Percentiles rank a stretch among this genome's conserved stretches.
These are phyloP conservation scores for Ormyrus rosae DNA, from an alignment of 2,888 invertebrate species.

Conservation along the genomic window DNA sequence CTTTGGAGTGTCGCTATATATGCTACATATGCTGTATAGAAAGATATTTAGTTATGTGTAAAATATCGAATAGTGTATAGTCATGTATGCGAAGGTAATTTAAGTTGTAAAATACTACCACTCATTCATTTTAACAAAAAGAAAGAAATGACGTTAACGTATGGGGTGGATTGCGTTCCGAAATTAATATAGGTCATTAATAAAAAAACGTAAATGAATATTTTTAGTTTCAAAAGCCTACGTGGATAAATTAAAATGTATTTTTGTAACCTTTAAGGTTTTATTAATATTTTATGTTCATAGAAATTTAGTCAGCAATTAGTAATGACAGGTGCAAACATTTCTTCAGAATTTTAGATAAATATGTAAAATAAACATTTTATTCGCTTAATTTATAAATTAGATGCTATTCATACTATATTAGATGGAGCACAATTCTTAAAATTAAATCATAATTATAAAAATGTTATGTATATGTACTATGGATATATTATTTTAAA, in stretches of 20 bases:
- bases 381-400: conserved; percentile 33
- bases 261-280: conserved; percentile 39
- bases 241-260: conserved; percentile 22
- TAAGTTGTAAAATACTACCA: conserved; percentile 43
- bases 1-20: conserved; percentile 32
- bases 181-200: conserved; percentile 21
- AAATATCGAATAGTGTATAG: conserved; percentile 45
- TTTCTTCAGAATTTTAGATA: conserved; percentile 11
- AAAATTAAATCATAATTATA: conserved; percentile 8
- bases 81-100: conserved; percentile 34
- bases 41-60: conserved; percentile 49
- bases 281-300: conserved; percentile 14
- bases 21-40: conserved; percentile 11
- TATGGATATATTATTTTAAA: no score
- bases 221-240: conserved; percentile 17
- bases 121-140: conserved; percentile 29
- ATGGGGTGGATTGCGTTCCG: conserved; percentile 31
- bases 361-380: conserved; percentile 27
- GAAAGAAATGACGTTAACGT: neutral
- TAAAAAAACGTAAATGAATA: neutral
- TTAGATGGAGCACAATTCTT: conserved; percentile 1
- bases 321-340: neutral
- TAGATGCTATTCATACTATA: conserved; percentile 10
- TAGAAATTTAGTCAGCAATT: neutral
- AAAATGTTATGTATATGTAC: conserved; percentile 11